A percentile compares a stretch with the other conserved stretches of the same genome.
Evolutionary conservation across 2,888 invertebrate genomes (phyloP).

Genomic region (Myopa testacea): DNA sequence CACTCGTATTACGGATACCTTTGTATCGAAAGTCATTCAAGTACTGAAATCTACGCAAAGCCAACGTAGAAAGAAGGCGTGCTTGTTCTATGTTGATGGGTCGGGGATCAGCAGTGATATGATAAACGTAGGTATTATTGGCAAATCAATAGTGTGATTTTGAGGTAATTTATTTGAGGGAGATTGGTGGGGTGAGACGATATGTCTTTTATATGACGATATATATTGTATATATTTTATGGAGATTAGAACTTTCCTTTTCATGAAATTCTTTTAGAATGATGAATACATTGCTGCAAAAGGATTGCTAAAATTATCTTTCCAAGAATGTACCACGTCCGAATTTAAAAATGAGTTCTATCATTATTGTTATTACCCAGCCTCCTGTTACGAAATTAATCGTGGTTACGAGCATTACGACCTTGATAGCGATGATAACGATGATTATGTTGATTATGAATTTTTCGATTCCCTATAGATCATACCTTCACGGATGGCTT

Average conservation of each 20-base stretch:
- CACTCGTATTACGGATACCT: slow-evolving; percentile 32
- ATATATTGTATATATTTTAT: not conserved
- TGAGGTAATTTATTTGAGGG: not conserved
- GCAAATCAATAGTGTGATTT: no score
- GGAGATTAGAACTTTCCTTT: not conserved
- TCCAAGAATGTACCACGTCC: not conserved
- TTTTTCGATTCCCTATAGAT: slow-evolving; percentile 24
- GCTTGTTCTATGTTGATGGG: slow-evolving; percentile 17
- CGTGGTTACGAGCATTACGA: no score
- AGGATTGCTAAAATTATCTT: slow-evolving; percentile 35
- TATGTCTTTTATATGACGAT: no score
- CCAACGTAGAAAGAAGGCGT: slow-evolving; percentile 13
- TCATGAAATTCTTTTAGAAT: slow-evolving; percentile 9
- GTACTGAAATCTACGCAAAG: slow-evolving; percentile 26
- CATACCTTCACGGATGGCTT: slow-evolving; percentile 26
- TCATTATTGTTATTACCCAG: no score
- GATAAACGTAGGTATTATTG: slow-evolving; percentile 18
- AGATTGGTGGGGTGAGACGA: no score
- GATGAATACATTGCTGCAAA: no score
- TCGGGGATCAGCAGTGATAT: slow-evolving; percentile 28
- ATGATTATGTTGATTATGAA: no score
- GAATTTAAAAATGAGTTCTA: not conserved
- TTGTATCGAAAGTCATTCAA: slow-evolving; percentile 36
- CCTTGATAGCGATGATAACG: no score
- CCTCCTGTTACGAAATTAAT: no score